Evolutionary conservation across 2,113 vertebrate genomes (phyloP).

Genomic region (Callithrix jacchus): DNA sequence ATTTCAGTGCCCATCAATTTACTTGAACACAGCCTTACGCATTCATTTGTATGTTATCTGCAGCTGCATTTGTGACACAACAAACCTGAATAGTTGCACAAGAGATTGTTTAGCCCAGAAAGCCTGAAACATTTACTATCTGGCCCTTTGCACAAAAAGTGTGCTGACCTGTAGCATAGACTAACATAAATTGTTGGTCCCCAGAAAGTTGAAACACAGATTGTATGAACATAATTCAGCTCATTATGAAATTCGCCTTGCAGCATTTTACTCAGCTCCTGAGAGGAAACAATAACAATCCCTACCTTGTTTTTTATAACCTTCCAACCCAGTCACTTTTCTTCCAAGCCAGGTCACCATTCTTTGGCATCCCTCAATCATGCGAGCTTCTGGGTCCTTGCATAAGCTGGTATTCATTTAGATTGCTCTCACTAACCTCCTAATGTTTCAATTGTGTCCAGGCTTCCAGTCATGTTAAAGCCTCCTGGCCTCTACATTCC

Average conservation of each 20-base stretch:
- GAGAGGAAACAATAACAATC: neutral
- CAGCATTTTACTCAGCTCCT: neutral
- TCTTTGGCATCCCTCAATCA: neutral
- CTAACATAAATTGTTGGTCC: neutral
- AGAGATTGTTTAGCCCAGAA: neutral
- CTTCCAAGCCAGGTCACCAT: neutral
- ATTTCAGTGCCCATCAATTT: neutral
- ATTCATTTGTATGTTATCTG: neutral
- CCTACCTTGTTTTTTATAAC: neutral
- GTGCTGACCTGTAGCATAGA: neutral
- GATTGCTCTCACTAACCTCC: neutral
- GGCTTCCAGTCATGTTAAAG: neutral
- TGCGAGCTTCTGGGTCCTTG: neutral
- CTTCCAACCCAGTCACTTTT: neutral
- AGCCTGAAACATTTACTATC: neutral
- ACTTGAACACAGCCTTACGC: neutral
- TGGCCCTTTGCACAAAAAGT: neutral
- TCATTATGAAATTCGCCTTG: neutral
- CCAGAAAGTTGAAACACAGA: neutral
- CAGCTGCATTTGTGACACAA: neutral
- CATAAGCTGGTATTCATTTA: neutral
- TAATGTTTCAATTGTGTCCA: neutral
- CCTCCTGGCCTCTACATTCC: neutral
- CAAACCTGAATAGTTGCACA: neutral
- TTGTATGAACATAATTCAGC: neutral